Evolutionary conservation across 2,797 vertebrate species (phyloP), one percentile per base, ranked within the genome.

Genomic region (Gouania willdenowi): DNA sequence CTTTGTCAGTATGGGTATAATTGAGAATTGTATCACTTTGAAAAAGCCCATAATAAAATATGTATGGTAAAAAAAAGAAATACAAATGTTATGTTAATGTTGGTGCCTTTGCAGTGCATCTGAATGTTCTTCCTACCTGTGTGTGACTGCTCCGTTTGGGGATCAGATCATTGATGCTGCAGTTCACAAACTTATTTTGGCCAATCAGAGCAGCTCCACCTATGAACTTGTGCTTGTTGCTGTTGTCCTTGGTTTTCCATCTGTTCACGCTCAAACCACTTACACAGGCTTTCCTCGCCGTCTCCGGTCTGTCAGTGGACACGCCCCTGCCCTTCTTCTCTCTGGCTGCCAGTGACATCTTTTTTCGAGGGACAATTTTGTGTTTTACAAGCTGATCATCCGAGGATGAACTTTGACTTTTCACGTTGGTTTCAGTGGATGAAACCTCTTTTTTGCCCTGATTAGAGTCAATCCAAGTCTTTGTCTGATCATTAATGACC

Each of bases 241-340:
- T 1, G 1, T 24, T 26, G 14, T 13, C 27, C 21, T 56, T 71
- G 19, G 36, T 71, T 7, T 60, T 85, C 89, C 89, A 90, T 13
- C 89, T 83, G 32, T 45, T 89, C 44, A 85, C 70, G 0, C 84
- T 89, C 49, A 85, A 42, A 1, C 88, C 89, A 2, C 87, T 90
- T 52, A 91, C 72, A 2, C 84, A 84, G 1, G 41, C 87, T 57
- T 87, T 90, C 35, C 88, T 82, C 3, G 51, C 54, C 0, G 74
- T 81, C 5, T 66, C 58, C 0, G 64, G 26, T 2, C 47, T 57
- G 15, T 81, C 72, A 0, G 40, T 40, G 3, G 62, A 68, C 1
- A 8, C 20, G 30, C 56, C 70, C 31, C 25, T 60, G 8, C 23
- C 53, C 8, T 39, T 74, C 34, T 53, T 75, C 16, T 73, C 79